Evolutionary conservation across 2,113 vertebrate species (phyloP), one percentile per base, ranked within the genome.

Genomic region (Pteropus alecto): DNA sequence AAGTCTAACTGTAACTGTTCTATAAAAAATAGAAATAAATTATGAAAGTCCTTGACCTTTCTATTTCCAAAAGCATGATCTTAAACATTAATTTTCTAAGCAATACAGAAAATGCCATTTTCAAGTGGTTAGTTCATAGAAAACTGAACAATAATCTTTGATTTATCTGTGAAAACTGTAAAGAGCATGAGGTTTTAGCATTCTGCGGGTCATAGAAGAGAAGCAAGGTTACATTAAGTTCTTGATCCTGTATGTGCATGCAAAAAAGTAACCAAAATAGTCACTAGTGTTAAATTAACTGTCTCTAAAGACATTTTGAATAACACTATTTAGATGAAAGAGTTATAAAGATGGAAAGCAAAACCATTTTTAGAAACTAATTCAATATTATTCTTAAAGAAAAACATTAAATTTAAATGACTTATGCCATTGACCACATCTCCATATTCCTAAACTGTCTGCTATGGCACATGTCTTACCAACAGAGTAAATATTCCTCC

Each of bases 41-140:
- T 78, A 73, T 67, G 61, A 63, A 84, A 73, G 54, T 13, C 54
- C n/a, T 87, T 97, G 77, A 78, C 67, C 46, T 97, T 91, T 97
- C 58, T 61, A 71, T 87, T 96, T 82, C 54, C 21, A 85, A 81
- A 94, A 76, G 13, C 30, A 78, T 84, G 41, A 87, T 83, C 70
- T 56, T 41, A 84, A 93, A 41, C 11, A 68, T 24, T 89, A 56
- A 95, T 93, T 95, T 91, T 93, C 48, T 28, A 24, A 81, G 38
- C 90, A 33, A 24, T 65, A 48, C 14, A 83, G 83, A 92, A 76
- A 87, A 97, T 79, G 26, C 35, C 61, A 51, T 63, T 82, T 94
- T 95, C 22, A 6, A 61, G 18, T 51, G 24, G 43, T 67, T 84
- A 48, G 33, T 86, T 87, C 61, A 67, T 26, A 91, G 71, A 92